Conservation (phyloP, 2,888 invertebrate species). For the Stratiomys singularior region DNA sequence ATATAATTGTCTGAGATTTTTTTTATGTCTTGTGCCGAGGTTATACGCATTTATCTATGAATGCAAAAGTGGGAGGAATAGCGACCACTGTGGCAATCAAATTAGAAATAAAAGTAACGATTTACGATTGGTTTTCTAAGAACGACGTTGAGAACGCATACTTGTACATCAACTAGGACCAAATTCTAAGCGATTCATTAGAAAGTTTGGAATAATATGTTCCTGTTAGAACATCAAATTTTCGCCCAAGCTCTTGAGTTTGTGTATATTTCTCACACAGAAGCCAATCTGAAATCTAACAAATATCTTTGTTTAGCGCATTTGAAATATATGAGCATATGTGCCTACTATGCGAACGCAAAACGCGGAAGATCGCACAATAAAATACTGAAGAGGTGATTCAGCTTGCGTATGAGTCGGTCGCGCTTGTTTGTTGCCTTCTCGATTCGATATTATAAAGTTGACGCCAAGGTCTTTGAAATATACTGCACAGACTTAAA, state of each 20-base stretch:
- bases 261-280: no score
- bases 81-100: no score
- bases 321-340: not conserved
- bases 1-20: not conserved
- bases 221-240: no score
- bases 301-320: not conserved
- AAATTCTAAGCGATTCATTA: no score
- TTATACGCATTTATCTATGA: not conserved
- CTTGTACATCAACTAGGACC: no score
- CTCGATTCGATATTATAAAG: conserved; percentile 17
- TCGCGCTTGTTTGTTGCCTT: conserved; percentile 9
- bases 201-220: no score
- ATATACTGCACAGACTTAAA: conserved; percentile 18
- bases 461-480: conserved; percentile 38
- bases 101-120: no score
- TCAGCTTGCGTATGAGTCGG: conserved; percentile 19
- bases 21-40: not conserved
- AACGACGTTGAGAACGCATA: no score
- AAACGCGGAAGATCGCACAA: conserved; percentile 32
- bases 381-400: conserved; percentile 17
- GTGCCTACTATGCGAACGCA: not conserved
- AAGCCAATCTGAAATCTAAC: no score
- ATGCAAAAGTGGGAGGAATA: no score
- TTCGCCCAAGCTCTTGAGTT: no score
- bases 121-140: no score